A percentile compares a stretch with the other conserved stretches of the same genome.
These are phyloP conservation scores for Mimumesa dahlbomi DNA, from an alignment of 2,888 invertebrate genomes.

Conservation along the genomic window DNA sequence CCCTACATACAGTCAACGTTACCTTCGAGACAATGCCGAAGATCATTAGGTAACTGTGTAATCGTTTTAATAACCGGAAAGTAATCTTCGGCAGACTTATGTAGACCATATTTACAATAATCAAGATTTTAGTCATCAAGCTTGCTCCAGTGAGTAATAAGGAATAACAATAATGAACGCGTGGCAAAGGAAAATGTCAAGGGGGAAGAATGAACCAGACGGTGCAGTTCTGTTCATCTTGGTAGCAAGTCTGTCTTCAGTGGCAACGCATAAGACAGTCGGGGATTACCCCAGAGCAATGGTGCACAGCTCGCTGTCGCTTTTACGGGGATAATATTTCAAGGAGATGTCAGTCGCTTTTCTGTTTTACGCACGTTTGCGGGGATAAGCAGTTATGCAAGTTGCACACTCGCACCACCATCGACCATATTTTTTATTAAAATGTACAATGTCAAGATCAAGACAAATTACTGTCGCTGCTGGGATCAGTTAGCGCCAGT, in stretches of 20 bases:
- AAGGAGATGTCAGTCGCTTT: conserved; percentile 50
- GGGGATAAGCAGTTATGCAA: conserved; percentile 34
- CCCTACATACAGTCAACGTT: too few species aligned
- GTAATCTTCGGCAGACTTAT: neutral
- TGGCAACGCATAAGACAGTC: conserved; percentile 50
- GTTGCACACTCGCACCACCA: neutral
- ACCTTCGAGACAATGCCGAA: too few species aligned
- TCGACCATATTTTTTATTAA: neutral
- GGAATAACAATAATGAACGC: neutral
- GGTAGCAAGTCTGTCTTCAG: conserved; percentile 36
- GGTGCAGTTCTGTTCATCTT: conserved; percentile 22
- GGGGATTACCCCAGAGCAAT: conserved; percentile 52
- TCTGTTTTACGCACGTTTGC: conserved; percentile 30
- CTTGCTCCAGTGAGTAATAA: conserved; percentile 22
- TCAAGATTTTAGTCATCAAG: too few species aligned
- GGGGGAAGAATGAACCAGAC: conserved; percentile 27
- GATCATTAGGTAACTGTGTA: too few species aligned
- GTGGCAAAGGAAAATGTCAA: conserved; percentile 12
- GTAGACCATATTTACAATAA: too few species aligned
- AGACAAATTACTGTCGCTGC: too few species aligned
- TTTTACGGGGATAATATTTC: conserved; percentile 63
- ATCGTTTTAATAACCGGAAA: too few species aligned
- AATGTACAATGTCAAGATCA: too few species aligned
- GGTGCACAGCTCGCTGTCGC: conserved; percentile 44
- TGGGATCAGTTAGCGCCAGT: too few species aligned